These are phyloP conservation scores for Venturia canescens DNA, from an alignment of 1,140 invertebrate species.

Conservation along the genomic window DNA sequence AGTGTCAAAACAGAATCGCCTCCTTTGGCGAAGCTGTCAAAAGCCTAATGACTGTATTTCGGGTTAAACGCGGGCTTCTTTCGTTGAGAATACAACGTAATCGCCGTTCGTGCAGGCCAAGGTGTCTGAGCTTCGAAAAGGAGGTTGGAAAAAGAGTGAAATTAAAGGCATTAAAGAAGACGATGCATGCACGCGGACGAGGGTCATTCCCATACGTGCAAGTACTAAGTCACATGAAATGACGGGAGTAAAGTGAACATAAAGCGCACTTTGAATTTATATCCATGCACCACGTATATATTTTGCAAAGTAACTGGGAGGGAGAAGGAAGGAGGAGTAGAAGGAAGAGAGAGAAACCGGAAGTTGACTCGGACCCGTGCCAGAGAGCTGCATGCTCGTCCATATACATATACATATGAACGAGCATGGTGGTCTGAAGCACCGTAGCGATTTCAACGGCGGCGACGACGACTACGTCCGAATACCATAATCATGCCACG, in stretches of 20 bases:
- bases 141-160: constrained; percentile 18
- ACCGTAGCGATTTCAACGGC: constrained; percentile 35
- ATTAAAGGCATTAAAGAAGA: constrained; percentile 12
- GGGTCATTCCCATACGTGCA: neutral
- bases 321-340: neutral
- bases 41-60: neutral
- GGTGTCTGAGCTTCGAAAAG: neutral
- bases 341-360: constrained; percentile 47
- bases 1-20: too few relatives aligned
- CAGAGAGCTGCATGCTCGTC: constrained; percentile 18
- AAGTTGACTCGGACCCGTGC: constrained; percentile 53
- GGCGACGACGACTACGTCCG: constrained; percentile 55
- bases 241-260: constrained; percentile 18
- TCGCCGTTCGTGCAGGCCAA: neutral
- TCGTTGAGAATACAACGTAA: neutral
- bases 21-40: too few relatives aligned
- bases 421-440: constrained; percentile 53
- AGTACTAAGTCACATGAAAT: neutral
- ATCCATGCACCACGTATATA: neutral
- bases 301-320: too few relatives aligned
- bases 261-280: neutral
- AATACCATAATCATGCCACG: constrained; percentile 57
- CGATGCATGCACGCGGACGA: neutral
- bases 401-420: constrained; percentile 4
- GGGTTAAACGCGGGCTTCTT: neutral